phyloP scores from a whole-genome alignment of 2,888 invertebrate genomes.

The Lepidochitona cinerea region DNA sequence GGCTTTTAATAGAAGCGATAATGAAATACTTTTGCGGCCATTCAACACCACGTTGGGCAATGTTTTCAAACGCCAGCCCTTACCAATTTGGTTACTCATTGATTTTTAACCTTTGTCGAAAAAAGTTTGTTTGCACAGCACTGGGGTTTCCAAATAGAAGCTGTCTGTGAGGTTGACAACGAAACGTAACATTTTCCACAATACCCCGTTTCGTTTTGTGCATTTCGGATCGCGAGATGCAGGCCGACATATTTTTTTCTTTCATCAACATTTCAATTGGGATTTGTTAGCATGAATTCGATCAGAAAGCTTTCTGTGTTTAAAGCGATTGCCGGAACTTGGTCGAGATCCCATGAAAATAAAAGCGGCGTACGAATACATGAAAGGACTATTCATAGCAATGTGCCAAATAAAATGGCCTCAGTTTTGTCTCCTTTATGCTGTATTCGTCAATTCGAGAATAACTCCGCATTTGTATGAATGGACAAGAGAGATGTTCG shows the following conservation, averaged over 20 bases:
- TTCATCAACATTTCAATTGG: background rate
- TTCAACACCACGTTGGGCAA: slow-evolving; percentile 5
- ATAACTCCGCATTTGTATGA: too few species aligned
- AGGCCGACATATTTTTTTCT: background rate
- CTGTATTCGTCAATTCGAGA: too few species aligned
- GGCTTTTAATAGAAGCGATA: background rate
- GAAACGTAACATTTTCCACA: too few species aligned
- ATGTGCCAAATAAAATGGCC: too few species aligned
- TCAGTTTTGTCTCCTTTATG: too few species aligned
- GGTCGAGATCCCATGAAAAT: background rate
- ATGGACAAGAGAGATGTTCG: background rate
- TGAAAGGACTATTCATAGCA: too few species aligned
- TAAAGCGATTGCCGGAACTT: background rate
- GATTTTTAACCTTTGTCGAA: slow-evolving; percentile 5
- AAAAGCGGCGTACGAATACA: too few species aligned
- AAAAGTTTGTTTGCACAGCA: background rate
- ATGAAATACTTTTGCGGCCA: background rate
- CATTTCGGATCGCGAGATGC: too few species aligned
- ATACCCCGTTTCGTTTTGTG: too few species aligned
- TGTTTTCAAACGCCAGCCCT: background rate
- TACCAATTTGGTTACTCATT: background rate
- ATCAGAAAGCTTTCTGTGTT: background rate
- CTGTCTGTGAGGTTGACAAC: background rate
- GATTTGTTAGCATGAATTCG: background rate
- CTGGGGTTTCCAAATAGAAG: background rate